Conservation (phyloP, 1,140 invertebrate species). For the Neoseiulus cucumeris region DNA sequence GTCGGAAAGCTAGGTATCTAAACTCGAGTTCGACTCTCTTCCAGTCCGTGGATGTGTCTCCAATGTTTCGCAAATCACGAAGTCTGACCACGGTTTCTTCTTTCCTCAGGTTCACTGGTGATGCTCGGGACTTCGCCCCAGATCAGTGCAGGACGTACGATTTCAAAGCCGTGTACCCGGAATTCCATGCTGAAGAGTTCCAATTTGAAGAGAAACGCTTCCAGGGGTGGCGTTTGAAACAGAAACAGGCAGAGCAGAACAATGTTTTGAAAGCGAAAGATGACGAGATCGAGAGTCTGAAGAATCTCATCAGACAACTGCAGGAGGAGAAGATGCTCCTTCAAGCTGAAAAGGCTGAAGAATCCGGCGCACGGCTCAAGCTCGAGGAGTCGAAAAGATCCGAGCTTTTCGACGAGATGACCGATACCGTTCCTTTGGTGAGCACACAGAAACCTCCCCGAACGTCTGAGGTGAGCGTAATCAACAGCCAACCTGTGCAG, state of each 20-base stretch:
- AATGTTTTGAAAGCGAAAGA: neutral
- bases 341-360: neutral
- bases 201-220: neutral
- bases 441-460: neutral
- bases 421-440: neutral
- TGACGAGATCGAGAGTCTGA: neutral
- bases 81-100: neutral
- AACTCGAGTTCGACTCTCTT: too few relatives aligned
- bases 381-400: neutral
- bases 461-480: neutral
- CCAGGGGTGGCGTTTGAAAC: neutral
- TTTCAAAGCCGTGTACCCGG: neutral
- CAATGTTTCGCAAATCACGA: too few relatives aligned
- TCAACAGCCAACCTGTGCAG: neutral
- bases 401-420: neutral
- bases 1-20: too few relatives aligned
- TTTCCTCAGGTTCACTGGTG: neutral
- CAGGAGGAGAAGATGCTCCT: neutral
- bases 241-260: neutral
- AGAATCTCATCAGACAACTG: neutral
- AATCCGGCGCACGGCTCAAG: too few relatives aligned
- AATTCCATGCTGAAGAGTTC: neutral
- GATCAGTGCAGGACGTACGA: neutral
- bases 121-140: neutral
- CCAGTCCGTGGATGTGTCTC: too few relatives aligned